Base-by-base conservation (phyloP, 2,113 vertebrate genomes). In the Ancistrus triradiatus region DNA sequence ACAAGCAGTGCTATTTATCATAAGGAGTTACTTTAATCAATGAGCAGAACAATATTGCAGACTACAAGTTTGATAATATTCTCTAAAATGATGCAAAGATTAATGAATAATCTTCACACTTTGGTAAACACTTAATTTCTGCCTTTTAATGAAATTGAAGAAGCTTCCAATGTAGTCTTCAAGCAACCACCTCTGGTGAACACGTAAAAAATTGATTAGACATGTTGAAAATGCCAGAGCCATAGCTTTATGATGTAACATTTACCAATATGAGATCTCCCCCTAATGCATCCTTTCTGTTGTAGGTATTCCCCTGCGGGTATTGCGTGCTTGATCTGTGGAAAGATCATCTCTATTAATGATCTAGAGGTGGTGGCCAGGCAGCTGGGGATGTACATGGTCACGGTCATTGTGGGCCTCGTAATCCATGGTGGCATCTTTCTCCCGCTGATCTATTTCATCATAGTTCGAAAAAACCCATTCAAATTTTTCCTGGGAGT, bases 331-430 rank as follows among this genome's bases (percentile, higher is more conserved):
- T 89, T 99, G 56, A 99, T 99, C 70, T 99, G 95, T 71, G 96
- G 96, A 35, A 99, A 99, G 87, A 99, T 99, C 81, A 95, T 98
- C 77, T 97, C 94, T 49, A 99, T 99, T 69, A 91, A 93, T 65
- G 94, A 99, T 72, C 79, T 99, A 73, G 96, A 99, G 83, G 82
- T 94, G 76, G 93, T 98, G 28, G 96, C 96, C 9, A 87, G 85
- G 75, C 96, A 99, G 67, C 88, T 99, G 77, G 96, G 96, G 21
- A 93, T 99, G 96, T 99, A 99, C 83, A 99, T 99, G 96, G 63
- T 99, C 27, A 99, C 96, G 0, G 96, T 99, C 71, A 92, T 99
- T 22, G 83, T 98, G 59, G 96, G 96, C 27, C 94, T 99, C 63
- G 63, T 99, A 80, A 99, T 99, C 80, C 95, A 99, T 0, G 96